Conservation (phyloP, 1,140 invertebrate species). For the Saccostrea glomerata region DNA sequence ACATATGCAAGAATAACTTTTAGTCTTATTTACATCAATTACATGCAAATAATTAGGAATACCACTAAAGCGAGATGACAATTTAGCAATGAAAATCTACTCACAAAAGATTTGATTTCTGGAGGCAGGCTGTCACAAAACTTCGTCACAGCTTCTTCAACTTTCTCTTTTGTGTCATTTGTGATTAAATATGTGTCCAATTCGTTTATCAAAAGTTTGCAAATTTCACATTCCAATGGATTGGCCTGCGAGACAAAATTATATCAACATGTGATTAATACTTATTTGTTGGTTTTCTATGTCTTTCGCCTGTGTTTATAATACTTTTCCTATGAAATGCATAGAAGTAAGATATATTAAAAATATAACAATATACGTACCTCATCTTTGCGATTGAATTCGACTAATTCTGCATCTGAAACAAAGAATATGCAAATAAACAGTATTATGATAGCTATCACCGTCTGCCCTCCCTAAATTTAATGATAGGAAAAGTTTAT, state of each 20-base stretch:
- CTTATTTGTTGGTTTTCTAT: no score
- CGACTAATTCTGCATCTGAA: neutral
- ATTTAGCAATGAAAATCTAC: neutral
- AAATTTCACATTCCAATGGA: conserved; percentile 39
- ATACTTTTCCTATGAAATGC: no score
- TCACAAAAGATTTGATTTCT: conserved; percentile 38
- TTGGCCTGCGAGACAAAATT: conserved; percentile 19
- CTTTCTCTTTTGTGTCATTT: conserved; percentile 29
- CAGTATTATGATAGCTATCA: neutral
- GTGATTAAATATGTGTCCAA: conserved; percentile 37
- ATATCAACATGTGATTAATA: neutral
- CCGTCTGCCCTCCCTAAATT: no score
- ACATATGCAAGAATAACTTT: no score
- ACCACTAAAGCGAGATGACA: no score
- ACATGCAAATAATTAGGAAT: no score
- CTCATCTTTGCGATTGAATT: neutral
- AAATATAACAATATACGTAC: no score
- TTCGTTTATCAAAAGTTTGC: conserved; percentile 37
- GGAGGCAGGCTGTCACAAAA: conserved; percentile 35
- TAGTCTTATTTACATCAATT: no score
- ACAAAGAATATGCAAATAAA: neutral
- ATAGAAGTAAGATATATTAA: no score
- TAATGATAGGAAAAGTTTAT: no score
- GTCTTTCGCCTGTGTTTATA: no score
- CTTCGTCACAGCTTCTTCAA: conserved; percentile 33